Conservation (phyloP, 1,140 invertebrate genomes). For the Eciton burchellii region DNA sequence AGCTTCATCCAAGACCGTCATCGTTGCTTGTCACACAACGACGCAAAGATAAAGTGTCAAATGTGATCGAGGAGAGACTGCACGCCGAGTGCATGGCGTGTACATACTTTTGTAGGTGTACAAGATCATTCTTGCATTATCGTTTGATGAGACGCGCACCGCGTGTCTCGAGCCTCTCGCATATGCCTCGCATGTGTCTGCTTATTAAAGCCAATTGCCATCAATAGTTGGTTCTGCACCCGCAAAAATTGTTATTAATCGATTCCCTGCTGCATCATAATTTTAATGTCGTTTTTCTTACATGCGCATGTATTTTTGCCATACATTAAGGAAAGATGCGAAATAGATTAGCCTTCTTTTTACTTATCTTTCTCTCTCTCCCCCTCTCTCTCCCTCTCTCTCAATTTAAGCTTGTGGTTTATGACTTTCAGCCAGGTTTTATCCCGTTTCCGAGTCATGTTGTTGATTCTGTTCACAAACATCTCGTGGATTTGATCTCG, state of each 20-base stretch:
- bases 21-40: constrained; percentile 3
- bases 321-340: background rate
- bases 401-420: too few species aligned
- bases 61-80: constrained; percentile 29
- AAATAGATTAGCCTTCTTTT: too few species aligned
- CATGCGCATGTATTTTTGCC: background rate
- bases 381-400: too few species aligned
- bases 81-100: background rate
- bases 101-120: constrained; percentile 39
- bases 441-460: too few species aligned
- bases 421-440: too few species aligned
- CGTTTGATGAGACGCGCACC: constrained; percentile 17
- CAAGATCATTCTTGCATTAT: constrained; percentile 28
- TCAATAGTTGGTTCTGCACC: constrained; percentile 3
- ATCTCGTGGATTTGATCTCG: too few species aligned
- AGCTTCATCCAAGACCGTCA: background rate
- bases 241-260: constrained; percentile 20
- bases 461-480: too few species aligned
- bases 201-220: constrained; percentile 47
- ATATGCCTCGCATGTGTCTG: too few species aligned
- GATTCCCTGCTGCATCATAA: background rate
- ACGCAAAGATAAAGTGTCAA: constrained; percentile 47
- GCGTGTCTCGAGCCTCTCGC: constrained; percentile 13
- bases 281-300: constrained; percentile 24
- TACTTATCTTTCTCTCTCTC: too few species aligned